Base-by-base conservation (phyloP, 2,888 invertebrate species). In the Patella caerulea region DNA sequence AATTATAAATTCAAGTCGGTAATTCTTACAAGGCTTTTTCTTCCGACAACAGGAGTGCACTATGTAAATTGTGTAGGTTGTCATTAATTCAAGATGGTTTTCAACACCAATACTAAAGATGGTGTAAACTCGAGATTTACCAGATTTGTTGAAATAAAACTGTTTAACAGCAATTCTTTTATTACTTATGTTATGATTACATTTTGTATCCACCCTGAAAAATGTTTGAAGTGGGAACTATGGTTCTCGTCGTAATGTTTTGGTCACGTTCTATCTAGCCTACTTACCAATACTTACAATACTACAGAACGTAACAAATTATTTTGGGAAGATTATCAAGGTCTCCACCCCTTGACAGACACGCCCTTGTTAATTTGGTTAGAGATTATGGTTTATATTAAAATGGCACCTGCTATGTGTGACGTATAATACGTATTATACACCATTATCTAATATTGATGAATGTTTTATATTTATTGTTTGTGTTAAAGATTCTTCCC, bases 121-220 rank as follows among this genome's bases (percentile, higher is more conserved):
- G 65, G 24, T 65, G 24, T 24, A 45, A 65, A 24, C 65, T 24
- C 12, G 19, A 24, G 65, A 65, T 65, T 45, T 65, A 65, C 65
- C 65, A 65, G 19, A 65, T 65, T 65, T 65, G 65, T 65, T 24
- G 12, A 65, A 65, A 65, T 65, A 65, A 65, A 65, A 24, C 65
- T 65, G 14, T 65, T 65, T 65, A 65, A 65, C 65, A 65, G 65
- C 15, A 19, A 19, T 3, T 19, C 65, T 65, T 65, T 65, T 65
- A 65, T 65, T 5, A 65, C 19, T 19, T 24, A 24, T 19, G 19
- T 65, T 65, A 65, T 19, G 19, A 65, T 65, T 19, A 45, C 11
- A 65, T 65, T n/a, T 65, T 65, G 19, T 65, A 65, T 65, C 65
- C 65, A 65, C 65, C 65, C 65, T 65, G 9, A 12, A 65, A 65